Base-by-base conservation (phyloP, 1,140 invertebrate species). In the Aphis gossypii region DNA sequence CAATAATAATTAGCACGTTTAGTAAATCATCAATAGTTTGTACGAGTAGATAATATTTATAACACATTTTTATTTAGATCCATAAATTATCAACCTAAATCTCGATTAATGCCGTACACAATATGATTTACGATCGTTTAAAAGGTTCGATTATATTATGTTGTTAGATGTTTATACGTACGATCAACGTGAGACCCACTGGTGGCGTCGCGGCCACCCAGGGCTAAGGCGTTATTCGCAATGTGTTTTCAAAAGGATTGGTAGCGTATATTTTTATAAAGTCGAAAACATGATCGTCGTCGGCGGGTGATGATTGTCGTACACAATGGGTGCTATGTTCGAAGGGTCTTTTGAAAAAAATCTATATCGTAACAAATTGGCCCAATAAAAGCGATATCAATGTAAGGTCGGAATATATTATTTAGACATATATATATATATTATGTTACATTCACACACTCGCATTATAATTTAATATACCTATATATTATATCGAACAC, bases 311-410 rank as follows among this genome's bases (percentile, higher is more conserved):
- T 23, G 54, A 54, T 56, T 54, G 54, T 41, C 20, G 51, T 84
- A 21, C n/a, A 90, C n/a, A 90, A 46, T 76, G 60, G 60, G 38
- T 11, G 48, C 14, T 35, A 41, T 41, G 56, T 91, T 51, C 86
- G 46, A 25, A 51, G 60, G n/a, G n/a, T 89, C 88, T 89, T 41
- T 56, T 89, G 88, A 89, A 89, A 89, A 89, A 56, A 76, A 23
- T 83, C 82, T 48, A 51, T 5, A 93, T 86, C 92, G 92, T 93
- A 93, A 93, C 92, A 93, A 93, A 93, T 93, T 86, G 92, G 92
- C 18, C 54, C 54, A 35, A 90, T 90, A 90, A 90, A 90, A 90
- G 54, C 30, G 84, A 9, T 46, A 46, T 86, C 41, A 44, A 89
- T 18, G 84, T 87, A 46, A 0, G 23, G 38, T 5, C 38, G 23